Evolutionary conservation across 2,797 vertebrate genomes (phyloP).

Genomic region (Nothura maculosa): DNA sequence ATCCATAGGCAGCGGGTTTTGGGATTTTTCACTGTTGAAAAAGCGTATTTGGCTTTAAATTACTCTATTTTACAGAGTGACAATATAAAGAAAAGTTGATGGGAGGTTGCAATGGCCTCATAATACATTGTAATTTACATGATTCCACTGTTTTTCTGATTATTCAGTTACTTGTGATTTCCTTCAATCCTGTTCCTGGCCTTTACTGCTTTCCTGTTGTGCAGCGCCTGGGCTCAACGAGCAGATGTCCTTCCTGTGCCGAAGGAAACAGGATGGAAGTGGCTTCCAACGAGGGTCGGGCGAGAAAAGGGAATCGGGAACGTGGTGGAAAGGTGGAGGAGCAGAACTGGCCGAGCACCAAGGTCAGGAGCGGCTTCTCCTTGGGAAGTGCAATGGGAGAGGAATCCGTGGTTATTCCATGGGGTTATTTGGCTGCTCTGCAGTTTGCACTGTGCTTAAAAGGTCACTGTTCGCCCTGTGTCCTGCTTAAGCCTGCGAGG

Average conservation of each 20-base stretch:
- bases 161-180: not conserved
- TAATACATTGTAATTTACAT: not conserved
- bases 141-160: not conserved
- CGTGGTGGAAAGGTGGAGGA: constrained; percentile 27
- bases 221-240: not conserved
- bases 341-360: constrained; percentile 15
- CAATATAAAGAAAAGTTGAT: not conserved
- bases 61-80: accelerated
- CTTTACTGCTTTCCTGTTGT: not conserved
- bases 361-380: constrained; percentile 41
- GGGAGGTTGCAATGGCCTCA: no score
- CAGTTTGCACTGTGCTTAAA: constrained; percentile 55
- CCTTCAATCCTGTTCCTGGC: not conserved
- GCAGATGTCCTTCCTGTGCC: constrained; percentile 1
- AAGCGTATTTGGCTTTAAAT: not conserved
- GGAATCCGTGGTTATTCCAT: constrained; percentile 27
- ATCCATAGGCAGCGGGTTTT: accelerated
- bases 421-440: not conserved
- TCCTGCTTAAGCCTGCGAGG: not conserved
- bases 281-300: constrained; percentile 36
- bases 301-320: constrained; percentile 54
- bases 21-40: not conserved
- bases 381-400: constrained; percentile 61
- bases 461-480: constrained; percentile 48
- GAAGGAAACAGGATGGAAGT: constrained; percentile 69